Conservation (phyloP, 2,888 invertebrate genomes). For the Piscicola geometra region DNA sequence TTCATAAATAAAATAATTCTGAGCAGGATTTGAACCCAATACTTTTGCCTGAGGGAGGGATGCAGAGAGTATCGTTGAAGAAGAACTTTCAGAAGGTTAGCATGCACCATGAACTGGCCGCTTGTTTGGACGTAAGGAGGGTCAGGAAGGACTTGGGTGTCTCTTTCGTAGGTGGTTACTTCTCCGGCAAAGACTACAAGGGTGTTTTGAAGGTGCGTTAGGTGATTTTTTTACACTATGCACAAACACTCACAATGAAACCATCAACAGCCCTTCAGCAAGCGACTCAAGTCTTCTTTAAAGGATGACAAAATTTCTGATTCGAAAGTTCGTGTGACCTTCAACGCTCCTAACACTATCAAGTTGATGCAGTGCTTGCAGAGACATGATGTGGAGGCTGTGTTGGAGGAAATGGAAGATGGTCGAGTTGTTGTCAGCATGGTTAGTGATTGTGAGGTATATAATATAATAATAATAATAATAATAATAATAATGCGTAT, state of each 20-base stretch:
- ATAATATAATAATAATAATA: too few relatives aligned
- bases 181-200: slow-evolving; percentile 7
- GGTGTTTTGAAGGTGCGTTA: background rate
- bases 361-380: background rate
- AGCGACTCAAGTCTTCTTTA: background rate
- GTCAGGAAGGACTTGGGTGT: background rate
- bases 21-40: slow-evolving; percentile 17
- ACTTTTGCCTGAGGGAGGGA: background rate
- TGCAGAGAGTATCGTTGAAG: background rate
- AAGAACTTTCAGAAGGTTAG: background rate
- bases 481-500: too few relatives aligned
- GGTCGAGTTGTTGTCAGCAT: background rate
- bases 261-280: background rate
- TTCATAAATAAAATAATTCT: too few relatives aligned
- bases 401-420: slow-evolving; percentile 2
- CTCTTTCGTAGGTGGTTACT: background rate
- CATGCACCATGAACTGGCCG: background rate
- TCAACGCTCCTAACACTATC: background rate
- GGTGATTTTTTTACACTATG: background rate
- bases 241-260: background rate
- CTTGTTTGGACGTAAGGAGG: background rate
- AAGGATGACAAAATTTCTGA: background rate
- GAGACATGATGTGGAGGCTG: background rate
- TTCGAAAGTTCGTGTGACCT: background rate
- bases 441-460: too few relatives aligned